Base-by-base conservation (phyloP, 2,888 invertebrate species). In the Apamea crenata region DNA sequence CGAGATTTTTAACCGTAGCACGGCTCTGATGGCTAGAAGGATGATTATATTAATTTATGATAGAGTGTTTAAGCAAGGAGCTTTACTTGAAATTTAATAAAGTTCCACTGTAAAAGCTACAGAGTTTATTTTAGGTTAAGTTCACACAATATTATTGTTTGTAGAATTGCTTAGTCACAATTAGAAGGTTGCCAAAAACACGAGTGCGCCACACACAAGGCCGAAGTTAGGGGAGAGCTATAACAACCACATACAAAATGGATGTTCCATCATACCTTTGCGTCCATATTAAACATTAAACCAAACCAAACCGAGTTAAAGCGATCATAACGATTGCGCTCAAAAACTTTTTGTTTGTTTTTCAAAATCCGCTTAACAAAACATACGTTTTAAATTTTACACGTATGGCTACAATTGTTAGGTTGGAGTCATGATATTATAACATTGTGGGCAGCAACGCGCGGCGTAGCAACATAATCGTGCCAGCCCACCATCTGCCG, bases 401-500 rank as follows among this genome's bases (percentile, higher is more conserved):
- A 89, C 89, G 88, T 91, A 88, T 90, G 90, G 89, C 88, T 90
- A 90, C 90, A 92, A 92, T 92, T 93, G 92, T 92, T 92, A 91
- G 88, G 89, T 88, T 8, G 85, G 83, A 83, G 88, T 87, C 89
- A 89, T 90, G 80, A 86, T 91, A 90, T 90, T 92, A 88, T 89
- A 88, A 89, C 89, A 77, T 86, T 87, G 84, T 79, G 83, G 86
- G 83, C 78, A 81, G 71, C 78, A 73, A 44, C 67, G 82, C 77
- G 77, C 85, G 79, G 88, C 87, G 87, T 87, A 90, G 92, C 89
- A 91, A 93, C 93, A 95, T 95, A 95, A 95, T 95, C 96, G 92
- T 90, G 89, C 90, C 91, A 94, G 94, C 92, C 92, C 93, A 93
- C 95, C 95, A 96, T 95, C 94, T 96, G 95, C 95, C 96, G 96